phyloP scores from a whole-genome alignment of 2,888 invertebrate genomes.

The Salticus scenicus region DNA sequence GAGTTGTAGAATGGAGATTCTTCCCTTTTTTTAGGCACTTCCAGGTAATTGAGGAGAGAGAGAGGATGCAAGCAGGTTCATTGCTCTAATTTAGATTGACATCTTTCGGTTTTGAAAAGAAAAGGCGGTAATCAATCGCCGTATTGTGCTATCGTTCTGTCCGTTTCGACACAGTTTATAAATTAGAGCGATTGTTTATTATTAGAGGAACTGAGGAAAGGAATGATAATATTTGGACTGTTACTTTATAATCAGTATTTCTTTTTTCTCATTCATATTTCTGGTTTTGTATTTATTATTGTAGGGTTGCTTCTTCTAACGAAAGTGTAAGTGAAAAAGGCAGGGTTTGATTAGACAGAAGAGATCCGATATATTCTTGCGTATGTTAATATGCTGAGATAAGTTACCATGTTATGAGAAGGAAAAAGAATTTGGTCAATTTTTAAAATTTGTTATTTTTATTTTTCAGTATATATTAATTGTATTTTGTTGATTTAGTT shows the following conservation, averaged over 20 bases:
- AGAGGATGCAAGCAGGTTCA: conserved; percentile 45
- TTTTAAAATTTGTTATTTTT: no score
- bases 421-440: no score
- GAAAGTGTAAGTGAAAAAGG: no score
- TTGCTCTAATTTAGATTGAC: conserved; percentile 23
- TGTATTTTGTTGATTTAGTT: no score
- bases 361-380: no score
- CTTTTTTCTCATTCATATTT: not conserved
- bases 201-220: not conserved
- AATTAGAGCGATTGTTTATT: not conserved
- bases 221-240: not conserved
- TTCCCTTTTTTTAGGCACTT: conserved; percentile 41
- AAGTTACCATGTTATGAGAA: no score
- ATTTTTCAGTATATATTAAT: no score
- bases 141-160: not conserved
- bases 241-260: not conserved
- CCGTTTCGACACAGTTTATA: not conserved
- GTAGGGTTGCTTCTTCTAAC: no score
- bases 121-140: not conserved
- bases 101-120: conserved; percentile 9
- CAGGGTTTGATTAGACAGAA: no score
- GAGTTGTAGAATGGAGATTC: conserved; percentile 21
- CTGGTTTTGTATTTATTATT: no score
- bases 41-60: conserved; percentile 32
- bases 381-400: no score